Evolutionary conservation across 2,797 vertebrate genomes (phyloP), one percentile per base, ranked within the genome.

Genomic region (Vespertilio murinus): DNA sequence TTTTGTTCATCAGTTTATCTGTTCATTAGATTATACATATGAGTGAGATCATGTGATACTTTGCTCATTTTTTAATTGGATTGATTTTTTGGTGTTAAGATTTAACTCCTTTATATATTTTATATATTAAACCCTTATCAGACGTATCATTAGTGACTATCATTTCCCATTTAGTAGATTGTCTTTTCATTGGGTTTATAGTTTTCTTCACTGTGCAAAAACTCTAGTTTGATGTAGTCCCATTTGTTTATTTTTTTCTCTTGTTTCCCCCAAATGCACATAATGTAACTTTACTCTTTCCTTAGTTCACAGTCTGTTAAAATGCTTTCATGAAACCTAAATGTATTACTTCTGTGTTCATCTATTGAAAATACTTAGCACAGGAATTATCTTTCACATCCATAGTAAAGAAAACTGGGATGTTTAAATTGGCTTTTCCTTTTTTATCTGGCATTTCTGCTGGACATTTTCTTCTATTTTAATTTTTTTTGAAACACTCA

Each of bases 351-450:
- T 69, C 2, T 11, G 3, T 80, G 20, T 12, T 20, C 5, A 56
- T 89, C 56, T 87, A n/a, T 5, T 91, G 54, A 64, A 94, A 94
- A 93, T 78, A 5, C 7, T 64, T 86, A 70, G 42, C 65, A 67
- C 8, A 65, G 25, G 8, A 25, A 84, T 64, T 56, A 83, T 28
- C 52, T 92, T 89, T 82, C 2, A 79, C 0, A 75, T 25, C n/a
- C 12, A 79, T 40, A 45, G 5, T 71, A 56, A n/a, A 73, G n/a
- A 85, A 93, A 93, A 92, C 56, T 73, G 56, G 45, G 87, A 64
- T 33, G 2, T 83, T 81, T 65, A 9, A 74, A 33, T 96, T 94
- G 17, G 1, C 28, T 93, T 95, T 90, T 90, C 33, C 8, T 20
- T 91, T 86, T 70, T 59, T 52, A 49, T 85, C 47, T 78, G 23